Evolutionary conservation across 2,888 invertebrate species (phyloP), one percentile per base, ranked within the genome.

Genomic region (Drosophila mimetica): DNA sequence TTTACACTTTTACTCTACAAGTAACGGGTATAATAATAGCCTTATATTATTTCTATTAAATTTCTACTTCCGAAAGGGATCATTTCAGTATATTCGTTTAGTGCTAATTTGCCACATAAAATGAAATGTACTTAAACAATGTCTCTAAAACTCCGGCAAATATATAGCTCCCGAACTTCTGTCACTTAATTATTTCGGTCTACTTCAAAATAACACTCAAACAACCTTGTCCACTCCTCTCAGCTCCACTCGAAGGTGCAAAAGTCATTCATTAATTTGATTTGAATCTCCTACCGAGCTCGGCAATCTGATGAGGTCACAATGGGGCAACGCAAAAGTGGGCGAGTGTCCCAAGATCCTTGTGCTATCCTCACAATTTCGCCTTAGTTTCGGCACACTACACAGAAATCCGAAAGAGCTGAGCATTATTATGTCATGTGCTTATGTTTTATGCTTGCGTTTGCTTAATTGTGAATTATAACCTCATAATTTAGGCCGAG

Each of bases 401-500:
- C 42, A 39, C 69, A 73, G 73, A 76, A 76, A 80, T 69, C 71
- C 65, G 54, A 72, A 59, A 73, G 70, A 53, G 76, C 70, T 52
- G 25, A 48, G 47, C 71, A 39, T 71, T 73, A 83, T 79, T 83
- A 83, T 75, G 86, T 46, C 59, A 55, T 77, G 74, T 70, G 70
- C 58, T 52, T 69, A 70, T 70, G 51, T 69, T 69, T 79, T 64
- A 74, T 86, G 86, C 86, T 73, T 77, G 69, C 81, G 84, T 82
- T 77, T 80, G 81, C 86, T 77, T 82, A 82, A 82, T 82, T 82
- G 81, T 86, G 75, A 82, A 86, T 83, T 82, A 80, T 86, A 86
- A 74, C 75, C 69, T 66, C 84, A 86, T 82, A 86, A 81, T 81
- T 77, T 74, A 65, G 71, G 65, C 58, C 53, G 59, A 59, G 60